These are phyloP conservation scores for Montipora capitata DNA, from an alignment of 92 coral and sea anemone genomes.

Conservation along the genomic window DNA sequence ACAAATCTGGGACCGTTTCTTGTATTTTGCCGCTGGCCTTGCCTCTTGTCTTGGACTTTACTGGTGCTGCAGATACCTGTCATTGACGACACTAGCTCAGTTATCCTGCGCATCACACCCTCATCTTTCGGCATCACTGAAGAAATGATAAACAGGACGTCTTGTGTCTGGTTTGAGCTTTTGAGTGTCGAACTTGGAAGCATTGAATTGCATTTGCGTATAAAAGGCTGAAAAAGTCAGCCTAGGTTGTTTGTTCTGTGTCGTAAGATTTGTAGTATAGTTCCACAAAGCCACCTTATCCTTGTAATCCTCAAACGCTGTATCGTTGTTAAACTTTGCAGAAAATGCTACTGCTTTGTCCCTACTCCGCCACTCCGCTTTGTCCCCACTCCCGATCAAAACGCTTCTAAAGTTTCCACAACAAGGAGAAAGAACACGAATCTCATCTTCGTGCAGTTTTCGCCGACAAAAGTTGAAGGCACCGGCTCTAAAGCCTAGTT, in stretches of 20 bases:
- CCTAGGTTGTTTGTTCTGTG: slow-evolving; percentile 63
- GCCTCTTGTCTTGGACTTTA: slow-evolving; percentile 61
- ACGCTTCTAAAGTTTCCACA: neutral
- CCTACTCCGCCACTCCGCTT: neutral
- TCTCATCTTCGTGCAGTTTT: neutral
- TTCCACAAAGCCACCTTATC: slow-evolving; percentile 69
- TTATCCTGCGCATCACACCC: slow-evolving; percentile 57
- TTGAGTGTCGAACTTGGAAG: slow-evolving; percentile 70
- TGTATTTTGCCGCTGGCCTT: slow-evolving; percentile 36
- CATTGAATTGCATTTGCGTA: slow-evolving; percentile 74
- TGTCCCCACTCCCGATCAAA: slow-evolving; percentile 21
- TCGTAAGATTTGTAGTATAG: slow-evolving; percentile 83
- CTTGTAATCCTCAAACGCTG: slow-evolving; percentile 42
- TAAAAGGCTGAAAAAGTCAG: slow-evolving; percentile 64
- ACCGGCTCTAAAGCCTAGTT: neutral
- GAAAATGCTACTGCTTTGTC: slow-evolving; percentile 69
- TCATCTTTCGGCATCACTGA: slow-evolving; percentile 76
- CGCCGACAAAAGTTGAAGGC: neutral
- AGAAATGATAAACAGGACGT: slow-evolving; percentile 75
- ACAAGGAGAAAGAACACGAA: neutral
- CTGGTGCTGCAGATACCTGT: slow-evolving; percentile 67
- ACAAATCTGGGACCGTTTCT: slow-evolving; percentile 81
- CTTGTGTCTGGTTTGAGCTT: slow-evolving; percentile 76
- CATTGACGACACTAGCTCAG: slow-evolving; percentile 69
- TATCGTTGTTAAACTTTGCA: slow-evolving; percentile 54